Evolutionary conservation across 2,888 invertebrate species (phyloP), one percentile per base, ranked within the genome.

Genomic region (Dexiosoma caninum): DNA sequence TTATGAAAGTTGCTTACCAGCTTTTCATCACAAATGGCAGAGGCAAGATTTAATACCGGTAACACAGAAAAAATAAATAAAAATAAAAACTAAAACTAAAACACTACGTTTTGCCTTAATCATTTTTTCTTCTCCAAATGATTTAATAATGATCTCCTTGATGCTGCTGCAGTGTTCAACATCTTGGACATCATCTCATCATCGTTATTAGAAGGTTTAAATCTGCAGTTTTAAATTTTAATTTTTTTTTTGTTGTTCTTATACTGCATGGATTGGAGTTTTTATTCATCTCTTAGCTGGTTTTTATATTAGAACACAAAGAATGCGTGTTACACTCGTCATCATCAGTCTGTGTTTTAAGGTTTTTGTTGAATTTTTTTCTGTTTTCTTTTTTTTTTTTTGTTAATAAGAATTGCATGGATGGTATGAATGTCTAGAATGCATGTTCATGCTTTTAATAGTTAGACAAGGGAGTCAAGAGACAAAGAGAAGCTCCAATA

Each of bases 71-170:
- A 51, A n/a, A n/a, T n/a, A n/a, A 19, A 35, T 16, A 35, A 19
- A 21, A 64, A 64, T 12, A 21, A 30, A 53, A 55, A 30, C 14
- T 35, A 19, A 49, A 71, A 51, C 40, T 51, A 19, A 71, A 51
- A 30, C 67, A 66, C 59, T 67, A 51, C 23, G 44, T 64, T 74
- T 55, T 44, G 16, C 64, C 46, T 67, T 59, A 69, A 76, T 76
- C 32, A 57, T 62, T 72, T 72, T 66, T 66, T 51, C 53, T 77
- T 77, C n/a, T n/a, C n/a, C 64, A 74, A 67, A 78, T 75, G 75
- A 80, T 75, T 80, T 70, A 70, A 80, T 80, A 80, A 80, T 75
- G 59, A 80, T 75, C 64, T 70, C 35, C 62, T 70, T 75, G 62
- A 53, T 44, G 62, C 53, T 80, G 59, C 59, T 19, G 30, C 60